Evolutionary conservation across 2,888 invertebrate genomes (phyloP).

Genomic region (Omphaloscelis lunosa): DNA sequence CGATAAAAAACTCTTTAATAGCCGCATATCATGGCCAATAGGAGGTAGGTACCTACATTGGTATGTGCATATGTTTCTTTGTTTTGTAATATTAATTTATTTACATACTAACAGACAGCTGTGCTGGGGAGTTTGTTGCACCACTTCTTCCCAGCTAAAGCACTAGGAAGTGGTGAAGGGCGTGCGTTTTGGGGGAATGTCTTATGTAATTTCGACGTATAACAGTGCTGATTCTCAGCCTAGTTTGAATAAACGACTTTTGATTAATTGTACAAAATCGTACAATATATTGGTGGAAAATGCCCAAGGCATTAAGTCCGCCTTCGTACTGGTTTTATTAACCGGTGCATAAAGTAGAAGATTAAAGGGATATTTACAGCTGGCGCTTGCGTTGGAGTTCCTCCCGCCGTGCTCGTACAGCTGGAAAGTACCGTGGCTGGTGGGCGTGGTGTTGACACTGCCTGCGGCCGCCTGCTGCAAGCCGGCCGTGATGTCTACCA

Average conservation of each 20-base stretch:
- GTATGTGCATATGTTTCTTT: no score
- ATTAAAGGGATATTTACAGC: slow-evolving; percentile 76
- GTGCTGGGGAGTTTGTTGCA: not conserved
- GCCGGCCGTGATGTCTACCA: slow-evolving; percentile 84
- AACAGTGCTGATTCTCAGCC: not conserved
- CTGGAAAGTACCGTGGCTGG: slow-evolving; percentile 87
- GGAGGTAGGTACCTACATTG: no score
- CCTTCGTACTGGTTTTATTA: not conserved
- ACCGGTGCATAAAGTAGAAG: not conserved
- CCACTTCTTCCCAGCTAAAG: not conserved
- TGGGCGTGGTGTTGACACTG: slow-evolving; percentile 76
- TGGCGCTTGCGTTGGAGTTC: slow-evolving; percentile 78
- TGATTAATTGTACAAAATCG: no score
- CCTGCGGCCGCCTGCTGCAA: slow-evolving; percentile 77
- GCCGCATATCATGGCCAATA: no score
- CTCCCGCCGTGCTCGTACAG: slow-evolving; percentile 83
- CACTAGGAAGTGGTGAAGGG: not conserved
- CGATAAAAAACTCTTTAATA: not conserved
- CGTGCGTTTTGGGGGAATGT: not conserved
- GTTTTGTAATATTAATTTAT: not conserved
- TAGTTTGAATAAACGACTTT: not conserved
- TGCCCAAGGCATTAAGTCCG: not conserved
- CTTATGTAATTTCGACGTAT: not conserved
- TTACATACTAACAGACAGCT: not conserved
- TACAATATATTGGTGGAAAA: not conserved